Evolutionary conservation across 2,113 vertebrate species (phyloP), one percentile per base, ranked within the genome.

Genomic region (Puffinus mauretanicus): DNA sequence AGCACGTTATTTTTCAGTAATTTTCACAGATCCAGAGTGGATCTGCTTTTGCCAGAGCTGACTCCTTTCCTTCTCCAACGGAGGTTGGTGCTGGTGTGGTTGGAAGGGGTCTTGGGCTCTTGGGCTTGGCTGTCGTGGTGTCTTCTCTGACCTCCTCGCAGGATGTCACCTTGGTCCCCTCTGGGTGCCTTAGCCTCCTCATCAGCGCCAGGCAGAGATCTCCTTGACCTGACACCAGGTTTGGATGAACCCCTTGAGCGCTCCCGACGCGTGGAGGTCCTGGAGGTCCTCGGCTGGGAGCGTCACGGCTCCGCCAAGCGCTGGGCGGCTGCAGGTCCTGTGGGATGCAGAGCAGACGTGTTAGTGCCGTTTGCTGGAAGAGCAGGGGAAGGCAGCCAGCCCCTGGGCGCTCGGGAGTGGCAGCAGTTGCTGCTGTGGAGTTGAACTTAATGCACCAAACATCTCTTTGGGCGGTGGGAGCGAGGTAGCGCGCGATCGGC

Each of bases 291-390:
- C 0, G 1, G 10, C 54, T 20, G 60, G 79, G 54, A 40, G 64
- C 21, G 0, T 16, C 0, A 1, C 0, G 21, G 67, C 82, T 89
- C 81, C 66, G 70, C 58, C n/a, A 3, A 13, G 72, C 12, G 1
- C 65, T 0, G 4, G 34, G 71, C 26, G 47, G 38, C 89, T 26
- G 75, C 49, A 2, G 69, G 9, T 95, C 70, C 92, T 5, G 16
- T 1, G 92, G 86, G 72, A 36, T 15, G 32, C 13, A 5, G 82
- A 36, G 58, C 80, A 90, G 83, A 26, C 4, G 14, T 16, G 55
- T 6, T 14, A 14, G 46, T 55, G 88, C 85, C 8, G 1, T 61
- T 83, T 52, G 70, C 82, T 83, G 94, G 75, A 49, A 67, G 66
- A 8, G 30, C 77, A 13, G 69, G 52, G 61, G 58, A 47, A 36